phyloP scores from a whole-genome alignment of 2,888 invertebrate species.

The Julus scandinavius region DNA sequence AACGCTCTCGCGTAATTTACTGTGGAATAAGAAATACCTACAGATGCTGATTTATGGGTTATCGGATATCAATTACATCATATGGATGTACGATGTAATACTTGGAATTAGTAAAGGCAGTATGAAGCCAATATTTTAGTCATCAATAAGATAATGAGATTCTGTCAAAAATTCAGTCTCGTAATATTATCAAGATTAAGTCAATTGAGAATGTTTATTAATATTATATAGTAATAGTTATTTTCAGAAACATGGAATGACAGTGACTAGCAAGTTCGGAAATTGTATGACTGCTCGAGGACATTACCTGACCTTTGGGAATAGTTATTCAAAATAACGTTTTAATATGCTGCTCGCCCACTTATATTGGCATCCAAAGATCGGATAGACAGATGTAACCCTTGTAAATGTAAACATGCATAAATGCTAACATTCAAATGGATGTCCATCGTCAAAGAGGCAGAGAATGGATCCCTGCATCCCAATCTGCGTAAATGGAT shows the following conservation, averaged over 20 bases:
- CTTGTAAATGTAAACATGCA: neutral
- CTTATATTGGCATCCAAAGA: too few relatives aligned
- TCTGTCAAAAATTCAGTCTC: neutral
- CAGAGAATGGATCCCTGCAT: neutral
- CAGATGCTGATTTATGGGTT: neutral
- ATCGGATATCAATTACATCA: neutral
- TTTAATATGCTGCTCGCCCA: too few relatives aligned
- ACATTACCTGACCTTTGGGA: too few relatives aligned
- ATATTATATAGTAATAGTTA: too few relatives aligned
- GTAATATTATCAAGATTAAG: too few relatives aligned
- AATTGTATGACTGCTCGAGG: too few relatives aligned
- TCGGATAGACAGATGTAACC: too few relatives aligned
- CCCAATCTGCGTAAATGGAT: neutral
- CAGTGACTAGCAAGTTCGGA: too few relatives aligned
- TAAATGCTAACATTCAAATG: neutral
- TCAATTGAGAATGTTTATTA: too few relatives aligned
- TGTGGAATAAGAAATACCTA: neutral
- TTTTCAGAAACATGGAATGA: too few relatives aligned
- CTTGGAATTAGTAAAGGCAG: neutral
- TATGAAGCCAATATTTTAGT: neutral
- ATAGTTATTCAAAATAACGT: too few relatives aligned
- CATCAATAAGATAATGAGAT: neutral
- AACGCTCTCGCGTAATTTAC: neutral
- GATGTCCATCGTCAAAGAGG: neutral
- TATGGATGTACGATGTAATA: neutral